Base-by-base conservation (phyloP, 1,140 invertebrate species). In the Macrosteles quadrilineatus region DNA sequence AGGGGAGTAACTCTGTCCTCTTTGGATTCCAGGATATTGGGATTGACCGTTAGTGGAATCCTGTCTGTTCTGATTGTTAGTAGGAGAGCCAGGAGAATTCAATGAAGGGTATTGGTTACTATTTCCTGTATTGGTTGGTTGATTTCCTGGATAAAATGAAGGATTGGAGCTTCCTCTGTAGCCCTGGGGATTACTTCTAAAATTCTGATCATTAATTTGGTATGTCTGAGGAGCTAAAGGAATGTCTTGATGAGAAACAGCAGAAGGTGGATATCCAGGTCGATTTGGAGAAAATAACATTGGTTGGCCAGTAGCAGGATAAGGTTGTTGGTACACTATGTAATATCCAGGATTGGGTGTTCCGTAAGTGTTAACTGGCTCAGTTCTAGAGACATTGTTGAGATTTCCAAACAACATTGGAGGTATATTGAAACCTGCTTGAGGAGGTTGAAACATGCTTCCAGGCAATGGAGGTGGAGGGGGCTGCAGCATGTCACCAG, bases 171-270 rank as follows among this genome's bases (percentile, higher is more conserved):
- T n/a, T n/a, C n/a, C n/a, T n/a, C n/a, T n/a, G n/a, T n/a, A n/a
- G n/a, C n/a, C n/a, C n/a, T n/a, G n/a, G n/a, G n/a, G n/a, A n/a
- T n/a, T n/a, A n/a, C n/a, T n/a, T n/a, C n/a, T n/a, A n/a, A n/a
- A n/a, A n/a, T n/a, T 14, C 30, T 70, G 69, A 6, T 23, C 57
- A 4, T 63, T 53, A 25, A 29, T 6, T 27, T 70, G 62, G n/a
- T 29, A 32, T 19, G 59, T 21, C 25, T 31, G 64, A 19, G 40
- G 43, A 27, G 63, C n/a, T 71, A 47, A 71, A 21, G 17, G 31
- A 2, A 30, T 32, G 57, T 9, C 30, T 27, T 19, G 55, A 14
- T 21, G 65, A 50, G 36, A 45, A 47, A 21, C 23, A 2, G 25
- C 21, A 47, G 45, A 2, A 17, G 4, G 40, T 30, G 19, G 25